Conservation (phyloP, 2,888 invertebrate genomes). For the Tanaodytes sp. region DNA sequence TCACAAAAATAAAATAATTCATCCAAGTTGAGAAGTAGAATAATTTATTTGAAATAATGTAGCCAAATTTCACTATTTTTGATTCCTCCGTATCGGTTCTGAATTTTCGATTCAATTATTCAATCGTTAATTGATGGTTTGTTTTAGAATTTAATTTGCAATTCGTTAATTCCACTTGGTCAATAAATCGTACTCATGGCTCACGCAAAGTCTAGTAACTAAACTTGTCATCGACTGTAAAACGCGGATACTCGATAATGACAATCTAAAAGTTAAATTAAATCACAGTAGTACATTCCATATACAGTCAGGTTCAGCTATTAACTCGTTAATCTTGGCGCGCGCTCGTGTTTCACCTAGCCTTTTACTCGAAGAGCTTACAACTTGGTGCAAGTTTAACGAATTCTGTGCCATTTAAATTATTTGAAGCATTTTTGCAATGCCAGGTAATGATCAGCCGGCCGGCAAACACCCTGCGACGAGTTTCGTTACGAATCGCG, state of each 20-base stretch:
- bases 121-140: conserved; percentile 12
- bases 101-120: background rate
- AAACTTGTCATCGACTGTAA: conserved; percentile 9
- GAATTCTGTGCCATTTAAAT: conserved; percentile 23
- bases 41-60: background rate
- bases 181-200: conserved; percentile 14
- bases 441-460: conserved; percentile 20
- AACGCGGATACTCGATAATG: conserved; percentile 14
- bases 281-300: conserved; percentile 21
- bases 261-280: conserved; percentile 35
- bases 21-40: no score
- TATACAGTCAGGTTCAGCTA: conserved; percentile 2
- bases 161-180: conserved; percentile 2
- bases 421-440: conserved; percentile 24
- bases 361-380: background rate
- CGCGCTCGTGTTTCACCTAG: conserved; percentile 6
- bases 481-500: conserved; percentile 35
- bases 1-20: background rate
- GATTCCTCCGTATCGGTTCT: no score
- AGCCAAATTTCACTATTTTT: no score
- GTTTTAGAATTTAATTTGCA: background rate
- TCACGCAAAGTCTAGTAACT: background rate
- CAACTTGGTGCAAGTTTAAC: conserved; percentile 9
- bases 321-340: conserved; percentile 25
- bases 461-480: background rate